Base-by-base conservation (phyloP, 2,797 vertebrate species). In the Hippocampus kuda region DNA sequence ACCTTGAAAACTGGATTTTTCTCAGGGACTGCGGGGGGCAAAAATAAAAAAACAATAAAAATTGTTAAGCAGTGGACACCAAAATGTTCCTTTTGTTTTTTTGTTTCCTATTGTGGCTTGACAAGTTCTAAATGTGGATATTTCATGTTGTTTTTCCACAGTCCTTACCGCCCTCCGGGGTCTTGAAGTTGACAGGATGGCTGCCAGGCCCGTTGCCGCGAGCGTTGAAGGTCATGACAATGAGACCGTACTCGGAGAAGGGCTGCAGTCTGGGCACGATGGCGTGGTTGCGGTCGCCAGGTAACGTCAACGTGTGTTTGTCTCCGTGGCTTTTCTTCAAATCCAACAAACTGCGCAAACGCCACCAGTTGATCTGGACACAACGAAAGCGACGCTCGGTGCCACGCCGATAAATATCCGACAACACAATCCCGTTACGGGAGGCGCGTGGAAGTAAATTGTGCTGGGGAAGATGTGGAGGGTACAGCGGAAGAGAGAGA, bases 91-190 rank as follows among this genome's bases (percentile, higher is more conserved):
- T 72, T 75, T 65, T 18, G 68, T 74, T 86, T 83, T 30, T 34
- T 85, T 83, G 83, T 86, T 84, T 79, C 79, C 81, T 77, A 72
- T 83, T 76, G 75, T 41, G 72, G 49, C 5, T 82, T 80, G 76
- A 73, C 82, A 76, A 70, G 78, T 72, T 73, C 72, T 69, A 74
- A 87, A 88, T 90, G 83, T 70, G 88, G 88, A 84, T 34, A 46
- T 70, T 72, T 68, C 83, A 75, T 72, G 81, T 77, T 83, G 85
- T 75, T 18, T 48, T 65, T 27, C 73, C 54, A 77, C 75, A 82
- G 73, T 79, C 90, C 90, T 38, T 85, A 99, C 97, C 97, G 96
- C 96, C 96, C 90, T 99, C 96, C 18, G 92, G 94, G 72, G 95
- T 98, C 81, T 92, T 92, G 86, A 99, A 98, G 76, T 84, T 81